phyloP scores from a whole-genome alignment of 1,140 invertebrate species.

The Contarinia nasturtii region DNA sequence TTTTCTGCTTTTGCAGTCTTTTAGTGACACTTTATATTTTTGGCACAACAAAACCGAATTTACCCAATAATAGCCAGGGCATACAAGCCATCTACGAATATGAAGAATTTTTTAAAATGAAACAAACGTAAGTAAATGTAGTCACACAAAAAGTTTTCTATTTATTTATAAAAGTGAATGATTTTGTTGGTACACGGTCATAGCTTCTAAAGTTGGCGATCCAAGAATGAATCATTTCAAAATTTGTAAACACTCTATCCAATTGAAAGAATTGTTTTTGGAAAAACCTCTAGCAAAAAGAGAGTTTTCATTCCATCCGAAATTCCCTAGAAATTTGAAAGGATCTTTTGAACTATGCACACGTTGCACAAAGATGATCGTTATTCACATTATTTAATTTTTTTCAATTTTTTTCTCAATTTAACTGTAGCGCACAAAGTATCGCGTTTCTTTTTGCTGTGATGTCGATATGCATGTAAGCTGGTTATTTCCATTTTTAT shows the following conservation, averaged over 20 bases:
- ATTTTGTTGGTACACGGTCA: too few species aligned
- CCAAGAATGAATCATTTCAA: too few species aligned
- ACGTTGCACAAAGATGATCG: background rate
- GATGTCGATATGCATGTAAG: slow-evolving; percentile 2
- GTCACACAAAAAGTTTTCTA: too few species aligned
- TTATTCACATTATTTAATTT: background rate
- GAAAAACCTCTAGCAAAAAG: background rate
- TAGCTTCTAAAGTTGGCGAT: too few species aligned
- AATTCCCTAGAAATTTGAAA: background rate
- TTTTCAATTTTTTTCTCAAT: background rate
- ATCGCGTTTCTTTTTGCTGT: slow-evolving; percentile 1
- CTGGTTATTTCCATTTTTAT: too few species aligned
- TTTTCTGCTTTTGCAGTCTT: background rate
- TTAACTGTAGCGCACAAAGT: background rate
- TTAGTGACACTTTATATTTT: slow-evolving; percentile 1
- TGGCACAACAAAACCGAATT: background rate
- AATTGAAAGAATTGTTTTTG: background rate
- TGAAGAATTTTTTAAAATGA: too few species aligned
- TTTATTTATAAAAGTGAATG: too few species aligned
- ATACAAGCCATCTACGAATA: too few species aligned
- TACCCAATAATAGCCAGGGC: too few species aligned
- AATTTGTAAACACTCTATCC: too few species aligned
- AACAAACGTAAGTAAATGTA: too few species aligned
- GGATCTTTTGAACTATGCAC: background rate
- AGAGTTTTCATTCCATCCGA: background rate